Evolutionary conservation across 2,888 invertebrate species (phyloP), one percentile per base, ranked within the genome.

Genomic region (Drosophila prolongata): DNA sequence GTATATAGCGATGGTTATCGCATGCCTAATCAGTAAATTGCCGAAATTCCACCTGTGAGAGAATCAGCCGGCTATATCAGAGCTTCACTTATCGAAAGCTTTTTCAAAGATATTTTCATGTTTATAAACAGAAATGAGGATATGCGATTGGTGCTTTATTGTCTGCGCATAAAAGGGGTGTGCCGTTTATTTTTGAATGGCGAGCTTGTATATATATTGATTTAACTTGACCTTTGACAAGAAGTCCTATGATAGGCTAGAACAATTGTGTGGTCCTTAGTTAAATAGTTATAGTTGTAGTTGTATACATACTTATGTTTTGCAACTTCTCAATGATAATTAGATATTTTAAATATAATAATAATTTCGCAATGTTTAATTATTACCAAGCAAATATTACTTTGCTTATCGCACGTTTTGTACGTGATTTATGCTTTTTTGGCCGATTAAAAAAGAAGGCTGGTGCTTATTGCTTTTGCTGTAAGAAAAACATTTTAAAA

Each of bases 1-100:
- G 6, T 27, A 46, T 58, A 49, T 70, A 47, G 40, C 24, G 27
- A 11, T 10, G 46, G 34, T 44, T 68, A 79, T 78, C 68, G 84
- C 60, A 8, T 49, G 44, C 24, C 27, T 35, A 78, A 72, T 80
- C 69, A 64, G 49, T 35, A 42, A 69, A 60, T 44, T 60, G 27
- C 43, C 53, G 14, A 80, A 44, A 60, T 64, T 38, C n/a, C 49
- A 56, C 30, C n/a, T 35, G 61, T 38, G 9, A 38, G 24, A 61
- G 77, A 69, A 55, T 79, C 19, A 19, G 43, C 34, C 34, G 47
- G 61, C n/a, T 14, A 27, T 47, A 38, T 49, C 16, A 1, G n/a
- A 62, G 62, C 62, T 64, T 49, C 30, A 4, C 61, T 62, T 62
- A 61, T 49, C 47, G 3, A 11, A 42, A 62, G 47, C 62, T 62